Base-by-base conservation (phyloP, 2,797 vertebrate genomes). In the Falco biarmicus region DNA sequence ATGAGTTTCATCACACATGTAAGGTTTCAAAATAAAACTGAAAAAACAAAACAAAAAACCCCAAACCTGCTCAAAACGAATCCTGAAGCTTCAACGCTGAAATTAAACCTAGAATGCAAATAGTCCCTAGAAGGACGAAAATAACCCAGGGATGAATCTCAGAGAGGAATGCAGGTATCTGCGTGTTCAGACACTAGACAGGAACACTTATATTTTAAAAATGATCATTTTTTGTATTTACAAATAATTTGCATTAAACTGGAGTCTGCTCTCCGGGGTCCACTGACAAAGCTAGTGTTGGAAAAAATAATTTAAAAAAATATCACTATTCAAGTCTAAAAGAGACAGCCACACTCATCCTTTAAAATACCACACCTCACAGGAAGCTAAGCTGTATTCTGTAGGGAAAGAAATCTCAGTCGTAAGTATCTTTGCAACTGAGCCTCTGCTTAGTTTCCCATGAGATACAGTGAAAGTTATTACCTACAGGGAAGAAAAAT, bases 1-100 rank as follows among this genome's bases (percentile, higher is more conserved):
- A 39, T 0, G 0, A 57, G 29, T 37, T 90, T n/a, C 47, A 32
- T 50, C 57, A 1, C 4, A 28, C 10, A 29, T 0, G 3, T 3
- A 57, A 11, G 10, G 29, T 43, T 83, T 59, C 59, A 63, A 57
- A 90, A 28, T 6, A 20, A 31, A 70, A 61, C 8, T 15, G 5
- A 21, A n/a, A n/a, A 78, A 56, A 26, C 21, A 69, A 29, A 2
- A 5, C 3, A 43, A 37, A 63, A 57, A 77, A 41, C 4, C 0
- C 2, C 37, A 43, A 84, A 76, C 4, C 29, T 21, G 11, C 45
- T 71, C 41, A 48, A 48, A 81, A 48, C 7, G 0, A 32, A 48
- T 71, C 64, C 11, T 64, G 45, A 54, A 12, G 3, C 34, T 87
- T 69, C 32, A 78, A 15, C 20, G 81, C n/a, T 4, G 3, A 82